phyloP scores from a whole-genome alignment of 2,888 invertebrate species.

The Eumerus sabulonum region DNA sequence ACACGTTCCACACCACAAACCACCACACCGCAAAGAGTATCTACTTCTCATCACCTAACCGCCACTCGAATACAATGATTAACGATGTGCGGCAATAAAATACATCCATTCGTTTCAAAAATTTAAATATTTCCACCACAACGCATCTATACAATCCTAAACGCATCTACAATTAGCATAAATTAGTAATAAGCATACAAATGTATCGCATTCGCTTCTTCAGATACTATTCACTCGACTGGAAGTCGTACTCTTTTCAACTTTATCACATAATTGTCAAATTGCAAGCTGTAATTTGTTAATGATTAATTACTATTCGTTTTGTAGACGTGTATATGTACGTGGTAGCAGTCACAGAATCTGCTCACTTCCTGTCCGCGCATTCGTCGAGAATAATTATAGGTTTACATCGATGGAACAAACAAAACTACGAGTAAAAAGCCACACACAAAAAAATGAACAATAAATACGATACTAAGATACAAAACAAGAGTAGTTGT shows the following conservation, averaged over 20 bases:
- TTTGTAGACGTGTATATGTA: background rate
- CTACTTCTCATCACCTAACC: conserved; percentile 41
- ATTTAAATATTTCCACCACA: conserved; percentile 68
- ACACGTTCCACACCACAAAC: too few relatives aligned
- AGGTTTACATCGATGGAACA: conserved; percentile 33
- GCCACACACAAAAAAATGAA: conserved; percentile 1
- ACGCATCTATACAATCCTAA: conserved; percentile 59
- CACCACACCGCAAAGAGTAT: background rate
- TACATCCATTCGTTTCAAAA: conserved; percentile 43
- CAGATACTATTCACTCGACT: conserved; percentile 51
- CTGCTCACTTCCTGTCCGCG: conserved; percentile 65
- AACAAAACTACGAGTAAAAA: too few relatives aligned
- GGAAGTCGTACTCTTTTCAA: conserved; percentile 35
- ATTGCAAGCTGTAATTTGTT: conserved; percentile 65
- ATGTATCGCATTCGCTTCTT: conserved; percentile 33
- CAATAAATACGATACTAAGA: conserved; percentile 10
- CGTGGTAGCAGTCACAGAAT: conserved; percentile 33
- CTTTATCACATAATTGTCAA: conserved; percentile 56
- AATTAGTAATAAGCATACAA: conserved; percentile 65
- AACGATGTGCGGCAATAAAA: conserved; percentile 64
- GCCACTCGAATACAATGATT: conserved; percentile 52
- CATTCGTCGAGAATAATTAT: conserved; percentile 61
- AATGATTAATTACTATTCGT: conserved; percentile 64
- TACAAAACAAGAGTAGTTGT: too few relatives aligned
- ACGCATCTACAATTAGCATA: conserved; percentile 68